These are phyloP conservation scores for Nephrotoma appendiculata DNA, from an alignment of 2,888 invertebrate genomes.

Conservation along the genomic window DNA sequence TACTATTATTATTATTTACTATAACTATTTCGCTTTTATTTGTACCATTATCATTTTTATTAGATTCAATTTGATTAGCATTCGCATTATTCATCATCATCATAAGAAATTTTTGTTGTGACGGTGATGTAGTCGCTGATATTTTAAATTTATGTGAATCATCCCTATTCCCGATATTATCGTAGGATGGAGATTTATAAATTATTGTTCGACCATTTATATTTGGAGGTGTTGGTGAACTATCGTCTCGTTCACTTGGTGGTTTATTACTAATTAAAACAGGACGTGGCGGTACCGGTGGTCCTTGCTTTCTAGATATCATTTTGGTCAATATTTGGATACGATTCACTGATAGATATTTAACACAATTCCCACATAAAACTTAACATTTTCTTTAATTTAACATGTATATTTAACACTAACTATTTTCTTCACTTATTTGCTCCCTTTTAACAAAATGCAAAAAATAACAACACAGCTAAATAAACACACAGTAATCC, in stretches of 20 bases:
- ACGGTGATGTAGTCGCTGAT: constrained; percentile 12
- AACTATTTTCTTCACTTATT: background rate
- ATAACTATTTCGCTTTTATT: background rate
- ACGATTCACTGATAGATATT: background rate
- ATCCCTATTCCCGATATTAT: background rate
- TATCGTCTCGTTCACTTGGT: constrained; percentile 40
- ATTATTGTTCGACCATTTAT: constrained; percentile 28
- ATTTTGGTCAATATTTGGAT: constrained; percentile 17
- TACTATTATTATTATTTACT: background rate
- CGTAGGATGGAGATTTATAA: constrained; percentile 29
- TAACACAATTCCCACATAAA: background rate
- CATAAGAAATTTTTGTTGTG: constrained; percentile 6
- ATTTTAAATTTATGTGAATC: constrained; percentile 4
- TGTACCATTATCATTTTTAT: background rate
- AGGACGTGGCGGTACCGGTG: constrained; percentile 70
- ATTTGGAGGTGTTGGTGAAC: constrained; percentile 9
- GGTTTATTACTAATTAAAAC: constrained; percentile 57
- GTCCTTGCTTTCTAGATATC: constrained; percentile 45
- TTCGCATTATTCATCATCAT: background rate
- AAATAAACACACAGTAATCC: background rate
- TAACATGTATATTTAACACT: background rate
- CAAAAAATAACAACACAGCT: background rate
- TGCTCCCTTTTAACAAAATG: background rate
- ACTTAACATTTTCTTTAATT: background rate
- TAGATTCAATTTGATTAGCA: background rate